Evolutionary conservation across 2,888 invertebrate genomes (phyloP), one percentile per base, ranked within the genome.

Genomic region (Mesorhabditis spiculigera): DNA sequence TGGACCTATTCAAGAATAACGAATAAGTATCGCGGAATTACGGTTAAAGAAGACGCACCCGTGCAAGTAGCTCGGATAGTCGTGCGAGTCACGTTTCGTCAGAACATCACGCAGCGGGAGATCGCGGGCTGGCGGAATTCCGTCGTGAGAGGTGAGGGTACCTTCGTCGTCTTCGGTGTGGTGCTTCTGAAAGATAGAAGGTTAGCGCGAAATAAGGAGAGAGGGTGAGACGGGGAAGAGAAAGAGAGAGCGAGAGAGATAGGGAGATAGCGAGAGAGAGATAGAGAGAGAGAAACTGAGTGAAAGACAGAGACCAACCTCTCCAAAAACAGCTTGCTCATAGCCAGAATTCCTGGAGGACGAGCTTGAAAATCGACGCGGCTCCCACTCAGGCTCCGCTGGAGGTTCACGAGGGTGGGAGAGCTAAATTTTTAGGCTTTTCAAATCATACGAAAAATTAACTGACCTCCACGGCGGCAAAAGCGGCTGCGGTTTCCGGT

Each of bases 51-150:
- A 28, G 28, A 28, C 28, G 28, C n/a, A 50, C 58, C 58, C 58
- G n/a, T 50, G 58, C 58, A 50, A 50, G n/a, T 50, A 50, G 8
- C 10, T 50, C n/a, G 58, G 58, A 50, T 50, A 50, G n/a, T 50
- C 58, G n/a, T 50, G 58, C 8, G 8, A 10, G 58, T 50, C n/a
- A 13, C 58, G 8, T n/a, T 13, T 13, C 58, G 58, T 13, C 10
- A n/a, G 8, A n/a, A 50, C 58, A 28, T 28, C 28, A 28, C 28
- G 28, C 8, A 50, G 58, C n/a, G 58, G 58, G 8, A n/a, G 58
- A 10, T 50, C 58, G 8, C n/a, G 8, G 10, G n/a, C 58, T 13
- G 1, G 10, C n/a, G 58, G 58, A n/a, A 50, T 50, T n/a, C 10
- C 58, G 58, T 50, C 58, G 8, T 50, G 58, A 13, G 58, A 50